Evolutionary conservation across 2,888 invertebrate species (phyloP).

Genomic region (Gerosis bhagava): DNA sequence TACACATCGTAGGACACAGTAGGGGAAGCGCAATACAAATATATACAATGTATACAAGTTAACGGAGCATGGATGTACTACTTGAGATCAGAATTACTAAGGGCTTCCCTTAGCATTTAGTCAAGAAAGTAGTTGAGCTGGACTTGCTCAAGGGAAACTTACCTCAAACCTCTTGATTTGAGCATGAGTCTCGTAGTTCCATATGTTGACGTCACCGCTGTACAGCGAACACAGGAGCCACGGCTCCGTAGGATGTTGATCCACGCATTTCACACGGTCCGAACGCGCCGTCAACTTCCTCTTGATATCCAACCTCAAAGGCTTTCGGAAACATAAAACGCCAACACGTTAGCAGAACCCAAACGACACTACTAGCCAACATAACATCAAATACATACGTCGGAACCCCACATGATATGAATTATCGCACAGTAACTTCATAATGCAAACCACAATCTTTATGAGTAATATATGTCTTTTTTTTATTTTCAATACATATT

Average conservation of each 20-base stretch:
- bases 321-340: slow-evolving; percentile 83
- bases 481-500: too few relatives aligned
- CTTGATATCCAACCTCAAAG: slow-evolving; percentile 98
- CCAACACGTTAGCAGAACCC: slow-evolving; percentile 32
- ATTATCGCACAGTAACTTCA: slow-evolving; percentile 57
- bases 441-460: slow-evolving; percentile 47
- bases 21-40: too few relatives aligned
- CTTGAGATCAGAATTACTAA: too few relatives aligned
- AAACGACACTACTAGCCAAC: slow-evolving; percentile 27
- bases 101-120: too few relatives aligned
- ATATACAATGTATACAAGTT: too few relatives aligned
- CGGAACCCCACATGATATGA: slow-evolving; percentile 53
- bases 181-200: slow-evolving; percentile 98
- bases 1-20: too few relatives aligned
- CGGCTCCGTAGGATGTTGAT: slow-evolving; percentile 98
- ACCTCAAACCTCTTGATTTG: slow-evolving; percentile 93
- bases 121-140: too few relatives aligned
- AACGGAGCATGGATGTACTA: too few relatives aligned
- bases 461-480: too few relatives aligned
- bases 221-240: slow-evolving; percentile 99
- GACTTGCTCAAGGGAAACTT: slow-evolving; percentile 32
- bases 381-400: slow-evolving; percentile 43
- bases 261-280: slow-evolving; percentile 98
- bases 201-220: slow-evolving; percentile 99
- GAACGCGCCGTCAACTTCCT: slow-evolving; percentile 98